Base-by-base conservation (phyloP, 2,113 vertebrate species). In the Pelecanoides urinatrix region DNA sequence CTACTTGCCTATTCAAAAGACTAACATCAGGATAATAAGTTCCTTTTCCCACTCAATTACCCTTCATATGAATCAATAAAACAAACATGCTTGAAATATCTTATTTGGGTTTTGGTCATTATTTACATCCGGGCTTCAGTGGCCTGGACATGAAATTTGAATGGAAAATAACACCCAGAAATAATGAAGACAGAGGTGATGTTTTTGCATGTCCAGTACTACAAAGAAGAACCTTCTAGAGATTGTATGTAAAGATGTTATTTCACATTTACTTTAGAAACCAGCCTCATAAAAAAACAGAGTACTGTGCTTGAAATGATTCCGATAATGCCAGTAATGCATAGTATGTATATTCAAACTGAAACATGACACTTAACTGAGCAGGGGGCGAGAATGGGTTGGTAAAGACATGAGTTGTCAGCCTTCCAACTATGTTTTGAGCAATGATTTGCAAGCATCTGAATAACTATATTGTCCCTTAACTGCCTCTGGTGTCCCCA, bases 381-480 rank as follows among this genome's bases (percentile, higher is more conserved):
- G 53, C 0, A 3, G 11, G 13, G 2, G 4, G 5, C 3, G 9
- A 59, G 61, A 86, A 72, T 0, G 14, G 29, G 15, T 84, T 87
- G 77, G 49, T 68, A 56, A 79, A 63, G n/a, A 23, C 27, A 4
- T 17, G 19, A 34, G 30, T 52, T 77, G 9, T 44, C 73, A 56
- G 70, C 29, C 50, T 78, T 85, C 44, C 44, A 72, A 6, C 30
- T 32, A 1, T 18, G 5, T 58, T 94, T 89, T 72, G 70, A 44
- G 59, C 67, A 53, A 45, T 17, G 16, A 44, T 91, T 75, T 78
- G 44, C 44, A 78, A 78, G 8, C 34, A 22, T 55, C 47, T 40
- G 65, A 77, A 34, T 56, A 80, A 55, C 40, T 45, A 1, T 20
- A 19, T 90, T 82, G 44, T 34, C 6, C 36, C 27, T 67, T 56